Evolutionary conservation across 2,888 invertebrate genomes (phyloP).

Genomic region (Villa cingulata): DNA sequence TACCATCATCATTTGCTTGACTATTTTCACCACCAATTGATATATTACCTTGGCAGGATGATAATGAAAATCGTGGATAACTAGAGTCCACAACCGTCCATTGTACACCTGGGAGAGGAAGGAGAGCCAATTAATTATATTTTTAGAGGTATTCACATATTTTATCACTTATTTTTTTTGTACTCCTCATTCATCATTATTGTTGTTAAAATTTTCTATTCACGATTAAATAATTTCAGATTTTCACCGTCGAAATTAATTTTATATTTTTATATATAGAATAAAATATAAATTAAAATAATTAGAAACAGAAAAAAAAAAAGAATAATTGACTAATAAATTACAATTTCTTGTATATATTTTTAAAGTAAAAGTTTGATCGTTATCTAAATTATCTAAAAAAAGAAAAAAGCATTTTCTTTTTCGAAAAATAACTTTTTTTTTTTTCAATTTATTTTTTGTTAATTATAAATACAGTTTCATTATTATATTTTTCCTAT

Average conservation of each 20-base stretch:
- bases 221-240: no score
- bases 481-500: slow-evolving; percentile 22
- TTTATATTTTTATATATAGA: no score
- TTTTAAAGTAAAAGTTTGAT: no score
- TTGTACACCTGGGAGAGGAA: slow-evolving; percentile 64
- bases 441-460: background rate
- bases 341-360: no score
- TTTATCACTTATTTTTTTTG: background rate
- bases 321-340: background rate
- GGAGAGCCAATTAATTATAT: slow-evolving; percentile 24
- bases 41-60: slow-evolving; percentile 46
- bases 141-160: background rate
- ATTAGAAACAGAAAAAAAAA: slow-evolving; percentile 9
- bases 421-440: slow-evolving; percentile 12
- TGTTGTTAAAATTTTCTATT: background rate
- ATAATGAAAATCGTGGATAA: slow-evolving; percentile 58
- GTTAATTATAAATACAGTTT: no score
- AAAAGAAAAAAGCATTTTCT: slow-evolving; percentile 12
- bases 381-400: slow-evolving; percentile 2
- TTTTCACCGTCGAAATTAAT: no score
- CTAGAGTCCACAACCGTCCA: slow-evolving; percentile 76
- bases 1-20: slow-evolving; percentile 27
- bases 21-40: slow-evolving; percentile 33
- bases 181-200: background rate
- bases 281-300: no score